These are phyloP conservation scores for Amphiprion percula DNA, from an alignment of 2,113 vertebrate genomes.

Conservation along the genomic window DNA sequence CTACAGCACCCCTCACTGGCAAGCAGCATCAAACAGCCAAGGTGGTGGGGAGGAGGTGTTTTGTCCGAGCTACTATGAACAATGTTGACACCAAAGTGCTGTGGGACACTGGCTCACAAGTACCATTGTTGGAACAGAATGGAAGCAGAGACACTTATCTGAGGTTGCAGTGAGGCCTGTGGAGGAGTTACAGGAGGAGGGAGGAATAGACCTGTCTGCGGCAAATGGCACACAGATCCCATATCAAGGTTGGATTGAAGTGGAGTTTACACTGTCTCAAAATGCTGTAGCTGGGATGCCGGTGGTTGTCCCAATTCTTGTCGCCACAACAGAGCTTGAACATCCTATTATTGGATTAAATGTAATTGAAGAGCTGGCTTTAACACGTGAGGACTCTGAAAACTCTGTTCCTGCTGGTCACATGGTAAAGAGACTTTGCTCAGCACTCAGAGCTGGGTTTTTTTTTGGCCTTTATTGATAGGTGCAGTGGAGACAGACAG, in stretches of 20 bases:
- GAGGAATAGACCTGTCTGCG: neutral
- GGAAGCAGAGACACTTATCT: conserved; percentile 16
- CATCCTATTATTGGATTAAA: conserved; percentile 34
- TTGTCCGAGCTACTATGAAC: neutral
- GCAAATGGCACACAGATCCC: conserved; percentile 24
- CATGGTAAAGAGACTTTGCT: neutral
- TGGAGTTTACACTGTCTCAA: conserved; percentile 11
- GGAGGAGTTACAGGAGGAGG: conserved; percentile 24
- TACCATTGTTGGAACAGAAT: neutral
- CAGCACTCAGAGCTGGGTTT: neutral
- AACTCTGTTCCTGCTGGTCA: neutral
- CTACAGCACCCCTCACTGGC: neutral
- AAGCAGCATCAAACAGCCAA: conserved; percentile 12
- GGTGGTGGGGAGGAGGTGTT: conserved; percentile 19
- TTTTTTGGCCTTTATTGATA: no score
- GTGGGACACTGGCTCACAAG: conserved; percentile 19
- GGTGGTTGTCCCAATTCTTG: conserved; percentile 7
- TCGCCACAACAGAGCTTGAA: neutral
- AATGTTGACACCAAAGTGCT: neutral
- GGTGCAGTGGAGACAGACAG: no score
- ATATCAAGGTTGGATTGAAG: conserved; percentile 36
- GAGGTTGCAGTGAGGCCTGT: conserved; percentile 16
- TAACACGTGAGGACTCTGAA: neutral
- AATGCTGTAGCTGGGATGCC: conserved; percentile 11
- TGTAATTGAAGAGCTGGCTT: conserved; percentile 34